phyloP scores from a whole-genome alignment of 2,888 invertebrate genomes.

The Hedya salicella region DNA sequence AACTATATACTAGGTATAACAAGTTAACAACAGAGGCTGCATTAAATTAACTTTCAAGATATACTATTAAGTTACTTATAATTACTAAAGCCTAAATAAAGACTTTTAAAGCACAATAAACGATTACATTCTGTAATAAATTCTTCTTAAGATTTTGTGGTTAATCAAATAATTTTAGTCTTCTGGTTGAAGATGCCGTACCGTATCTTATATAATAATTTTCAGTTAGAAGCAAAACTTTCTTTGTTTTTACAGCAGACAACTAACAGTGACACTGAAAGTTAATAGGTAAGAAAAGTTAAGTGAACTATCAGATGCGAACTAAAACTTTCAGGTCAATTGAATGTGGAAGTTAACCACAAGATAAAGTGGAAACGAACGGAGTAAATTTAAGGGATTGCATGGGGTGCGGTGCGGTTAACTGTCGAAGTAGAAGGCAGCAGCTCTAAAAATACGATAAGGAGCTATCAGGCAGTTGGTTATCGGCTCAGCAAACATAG shows the following conservation, averaged over 20 bases:
- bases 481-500: conserved; percentile 66
- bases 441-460: conserved; percentile 66
- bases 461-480: conserved; percentile 64
- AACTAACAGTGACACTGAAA: neutral
- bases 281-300: neutral
- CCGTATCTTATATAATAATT: too few relatives aligned
- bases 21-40: too few relatives aligned
- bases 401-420: conserved; percentile 20
- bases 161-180: neutral
- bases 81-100: too few relatives aligned
- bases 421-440: conserved; percentile 47
- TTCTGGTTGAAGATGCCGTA: too few relatives aligned
- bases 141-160: too few relatives aligned
- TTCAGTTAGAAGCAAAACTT: neutral
- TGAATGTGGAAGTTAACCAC: neutral
- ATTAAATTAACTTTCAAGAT: too few relatives aligned
- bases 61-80: too few relatives aligned
- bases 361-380: neutral
- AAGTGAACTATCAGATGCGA: neutral
- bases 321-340: neutral
- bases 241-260: neutral
- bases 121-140: neutral
- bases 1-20: too few relatives aligned
- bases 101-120: neutral
- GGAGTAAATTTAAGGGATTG: conserved; percentile 10